These are phyloP conservation scores for Ptychadena robeensis DNA, from an alignment of 2,797 vertebrate genomes.

Conservation along the genomic window DNA sequence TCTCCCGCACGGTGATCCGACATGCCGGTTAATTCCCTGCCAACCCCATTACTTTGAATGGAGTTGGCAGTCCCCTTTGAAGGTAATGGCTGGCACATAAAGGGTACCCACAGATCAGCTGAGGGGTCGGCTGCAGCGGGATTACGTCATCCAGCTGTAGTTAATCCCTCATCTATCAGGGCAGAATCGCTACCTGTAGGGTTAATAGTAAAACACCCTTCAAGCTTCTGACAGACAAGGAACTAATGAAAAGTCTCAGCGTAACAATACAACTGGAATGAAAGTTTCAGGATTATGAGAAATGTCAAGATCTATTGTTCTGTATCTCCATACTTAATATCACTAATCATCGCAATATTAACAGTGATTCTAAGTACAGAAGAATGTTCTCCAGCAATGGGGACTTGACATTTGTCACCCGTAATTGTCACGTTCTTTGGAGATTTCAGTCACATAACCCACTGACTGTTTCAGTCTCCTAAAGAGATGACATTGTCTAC, in stretches of 20 bases:
- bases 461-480: conserved; percentile 24
- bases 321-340: conserved; percentile 54
- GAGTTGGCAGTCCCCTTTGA: too few species aligned
- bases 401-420: conserved; percentile 35
- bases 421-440: conserved; percentile 33
- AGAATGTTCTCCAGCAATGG: conserved; percentile 17
- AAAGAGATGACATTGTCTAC: conserved; percentile 16
- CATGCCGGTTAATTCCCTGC: too few species aligned
- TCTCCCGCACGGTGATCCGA: too few species aligned
- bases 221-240: not conserved
- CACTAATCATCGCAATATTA: conserved; percentile 48
- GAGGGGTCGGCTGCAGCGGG: too few species aligned
- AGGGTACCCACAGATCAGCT: too few species aligned
- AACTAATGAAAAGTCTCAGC: conserved; percentile 16
- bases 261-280: not conserved
- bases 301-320: conserved; percentile 20
- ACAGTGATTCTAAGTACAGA: conserved; percentile 50
- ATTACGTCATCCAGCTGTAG: too few species aligned
- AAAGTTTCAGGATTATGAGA: conserved; percentile 14
- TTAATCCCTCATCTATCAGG: too few species aligned
- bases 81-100: too few species aligned
- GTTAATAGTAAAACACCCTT: not conserved
- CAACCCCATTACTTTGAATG: too few species aligned
- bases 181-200: too few species aligned
- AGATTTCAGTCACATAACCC: conserved; percentile 23